Conservation (phyloP, 1,140 invertebrate genomes). For the Macrosteles quadrilineatus region DNA sequence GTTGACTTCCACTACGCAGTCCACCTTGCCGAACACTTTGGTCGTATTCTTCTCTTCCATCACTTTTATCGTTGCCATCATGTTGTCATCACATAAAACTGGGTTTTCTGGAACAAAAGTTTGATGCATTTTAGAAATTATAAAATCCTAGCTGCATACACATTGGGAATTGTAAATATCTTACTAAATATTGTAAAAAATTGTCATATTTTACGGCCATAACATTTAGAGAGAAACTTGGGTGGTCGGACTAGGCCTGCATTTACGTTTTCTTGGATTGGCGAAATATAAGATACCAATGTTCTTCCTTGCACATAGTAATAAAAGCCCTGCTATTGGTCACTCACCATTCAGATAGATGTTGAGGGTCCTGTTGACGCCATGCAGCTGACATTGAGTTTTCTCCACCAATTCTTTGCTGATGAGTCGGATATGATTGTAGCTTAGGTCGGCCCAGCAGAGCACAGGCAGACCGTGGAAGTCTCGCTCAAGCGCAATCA, state of each 20-base stretch:
- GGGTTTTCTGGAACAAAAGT: conserved; percentile 38
- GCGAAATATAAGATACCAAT: too few relatives aligned
- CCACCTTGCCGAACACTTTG: conserved; percentile 34
- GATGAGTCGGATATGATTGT: conserved; percentile 69
- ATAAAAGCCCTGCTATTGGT: too few relatives aligned
- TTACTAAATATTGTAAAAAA: too few relatives aligned
- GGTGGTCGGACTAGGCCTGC: too few relatives aligned
- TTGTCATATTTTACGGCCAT: too few relatives aligned
- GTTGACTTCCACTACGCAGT: conserved; percentile 29
- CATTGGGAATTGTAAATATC: too few relatives aligned
- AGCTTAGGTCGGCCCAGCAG: conserved; percentile 73
- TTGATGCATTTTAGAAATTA: not conserved
- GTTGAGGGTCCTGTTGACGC: conserved; percentile 70
- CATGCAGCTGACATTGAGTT: conserved; percentile 72
- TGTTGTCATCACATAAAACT: conserved; percentile 36
- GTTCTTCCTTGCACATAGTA: too few relatives aligned
- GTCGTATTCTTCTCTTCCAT: conserved; percentile 38
- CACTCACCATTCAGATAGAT: conserved; percentile 73
- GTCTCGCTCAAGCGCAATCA: conserved; percentile 69
- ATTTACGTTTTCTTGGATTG: too few relatives aligned
- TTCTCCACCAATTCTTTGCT: conserved; percentile 73
- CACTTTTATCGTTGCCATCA: conserved; percentile 29
- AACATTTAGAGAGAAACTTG: too few relatives aligned
- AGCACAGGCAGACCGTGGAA: conserved; percentile 76
- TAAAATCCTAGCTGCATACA: too few relatives aligned